A percentile compares a stretch with the other conserved stretches of the same genome.
Evolutionary conservation across 2,888 invertebrate species (phyloP).

Genomic region (Pterostichus niger): DNA sequence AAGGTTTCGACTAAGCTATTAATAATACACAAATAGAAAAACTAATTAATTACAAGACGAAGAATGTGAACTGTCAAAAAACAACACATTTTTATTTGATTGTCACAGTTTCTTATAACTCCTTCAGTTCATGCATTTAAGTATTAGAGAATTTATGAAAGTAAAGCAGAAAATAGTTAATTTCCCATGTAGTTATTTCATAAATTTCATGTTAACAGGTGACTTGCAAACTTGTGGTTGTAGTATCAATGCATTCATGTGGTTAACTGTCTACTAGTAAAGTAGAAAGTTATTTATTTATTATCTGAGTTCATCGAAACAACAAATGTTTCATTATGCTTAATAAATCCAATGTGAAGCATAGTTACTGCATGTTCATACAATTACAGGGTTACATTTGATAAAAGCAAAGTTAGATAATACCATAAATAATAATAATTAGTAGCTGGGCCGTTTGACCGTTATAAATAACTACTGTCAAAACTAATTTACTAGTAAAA

Average conservation of each 20-base stretch:
- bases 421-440: neutral
- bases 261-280: neutral
- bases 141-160: conserved; percentile 1
- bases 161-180: neutral
- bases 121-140: too few species aligned
- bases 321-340: neutral
- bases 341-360: neutral
- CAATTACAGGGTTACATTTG: neutral
- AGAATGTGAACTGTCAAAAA: too few species aligned
- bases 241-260: conserved; percentile 4
- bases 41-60: too few species aligned
- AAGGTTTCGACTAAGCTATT: too few species aligned
- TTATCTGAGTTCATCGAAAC: conserved; percentile 8
- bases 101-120: too few species aligned
- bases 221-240: neutral
- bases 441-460: too few species aligned
- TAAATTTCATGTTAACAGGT: neutral
- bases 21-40: too few species aligned
- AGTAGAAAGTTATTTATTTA: conserved; percentile 26
- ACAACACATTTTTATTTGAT: too few species aligned
- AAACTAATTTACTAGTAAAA: too few species aligned
- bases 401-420: conserved; percentile 3
- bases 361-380: neutral
- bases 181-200: neutral
- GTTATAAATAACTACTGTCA: too few species aligned